phyloP scores from a whole-genome alignment of 53 echinoderm and acorn worm genomes.

The Holothuria scabra region DNA sequence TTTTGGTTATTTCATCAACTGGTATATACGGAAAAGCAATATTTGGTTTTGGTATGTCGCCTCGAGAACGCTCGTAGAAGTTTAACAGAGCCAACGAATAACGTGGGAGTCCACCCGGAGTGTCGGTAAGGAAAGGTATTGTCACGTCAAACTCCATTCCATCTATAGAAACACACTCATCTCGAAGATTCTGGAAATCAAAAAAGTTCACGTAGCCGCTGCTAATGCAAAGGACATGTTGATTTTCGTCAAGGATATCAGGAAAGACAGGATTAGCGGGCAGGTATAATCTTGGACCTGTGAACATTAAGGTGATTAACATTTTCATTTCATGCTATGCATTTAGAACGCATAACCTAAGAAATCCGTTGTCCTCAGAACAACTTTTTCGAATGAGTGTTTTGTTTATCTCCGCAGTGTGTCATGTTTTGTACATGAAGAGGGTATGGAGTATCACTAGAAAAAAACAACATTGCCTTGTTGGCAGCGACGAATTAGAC shows the following conservation, averaged over 20 bases:
- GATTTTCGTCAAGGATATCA: not conserved
- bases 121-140: not conserved
- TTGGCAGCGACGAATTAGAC: too few relatives aligned
- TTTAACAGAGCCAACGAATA: constrained; percentile 14
- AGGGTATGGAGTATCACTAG: too few relatives aligned
- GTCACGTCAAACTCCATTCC: not conserved
- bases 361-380: too few relatives aligned
- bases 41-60: constrained; percentile 14
- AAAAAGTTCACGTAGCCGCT: not conserved
- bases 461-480: too few relatives aligned
- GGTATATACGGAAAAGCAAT: constrained; percentile 20
- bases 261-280: not conserved
- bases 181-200: not conserved
- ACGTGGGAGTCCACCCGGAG: not conserved
- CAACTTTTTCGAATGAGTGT: too few relatives aligned
- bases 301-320: too few relatives aligned
- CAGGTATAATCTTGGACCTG: constrained; percentile 10
- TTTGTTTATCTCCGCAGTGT: too few relatives aligned
- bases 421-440: too few relatives aligned
- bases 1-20: not conserved
- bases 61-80: constrained; percentile 14
- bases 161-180: not conserved
- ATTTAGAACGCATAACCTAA: too few relatives aligned
- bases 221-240: constrained; percentile 5
- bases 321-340: too few relatives aligned